phyloP scores from a whole-genome alignment of 2,113 vertebrate genomes.

The Microtus richardsoni region DNA sequence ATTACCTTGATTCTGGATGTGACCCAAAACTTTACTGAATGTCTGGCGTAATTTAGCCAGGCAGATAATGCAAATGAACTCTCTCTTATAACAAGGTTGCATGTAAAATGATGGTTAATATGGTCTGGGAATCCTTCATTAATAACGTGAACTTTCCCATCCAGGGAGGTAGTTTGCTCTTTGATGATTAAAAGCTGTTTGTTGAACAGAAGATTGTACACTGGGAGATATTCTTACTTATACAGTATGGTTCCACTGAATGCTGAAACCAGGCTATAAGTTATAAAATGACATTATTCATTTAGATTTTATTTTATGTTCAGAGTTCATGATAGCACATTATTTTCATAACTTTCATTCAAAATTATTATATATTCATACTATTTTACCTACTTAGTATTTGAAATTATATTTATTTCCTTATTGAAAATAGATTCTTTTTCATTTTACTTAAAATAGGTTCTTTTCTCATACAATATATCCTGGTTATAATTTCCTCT shows the following conservation, averaged over 20 bases:
- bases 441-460: not conserved
- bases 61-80: slow-evolving; percentile 52
- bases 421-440: not conserved
- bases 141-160: not conserved
- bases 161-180: not conserved
- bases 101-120: slow-evolving; percentile 46
- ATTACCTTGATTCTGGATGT: slow-evolving; percentile 44
- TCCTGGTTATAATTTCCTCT: too few species aligned
- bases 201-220: not conserved
- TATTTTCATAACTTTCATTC: not conserved
- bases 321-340: not conserved
- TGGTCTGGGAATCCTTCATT: slow-evolving; percentile 47
- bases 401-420: not conserved
- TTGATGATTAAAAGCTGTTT: slow-evolving; percentile 63
- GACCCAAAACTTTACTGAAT: slow-evolving; percentile 7
- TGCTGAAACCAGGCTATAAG: not conserved
- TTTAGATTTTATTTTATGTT: slow-evolving; percentile 16
- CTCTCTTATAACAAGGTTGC: slow-evolving; percentile 32
- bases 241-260: not conserved
- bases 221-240: slow-evolving; percentile 62
- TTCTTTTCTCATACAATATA: not conserved
- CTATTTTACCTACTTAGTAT: not conserved
- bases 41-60: slow-evolving; percentile 58
- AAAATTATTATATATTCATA: slow-evolving; percentile 3
- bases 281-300: not conserved